Conservation (phyloP, 2,888 invertebrate species). For the Drosophila borborema region DNA sequence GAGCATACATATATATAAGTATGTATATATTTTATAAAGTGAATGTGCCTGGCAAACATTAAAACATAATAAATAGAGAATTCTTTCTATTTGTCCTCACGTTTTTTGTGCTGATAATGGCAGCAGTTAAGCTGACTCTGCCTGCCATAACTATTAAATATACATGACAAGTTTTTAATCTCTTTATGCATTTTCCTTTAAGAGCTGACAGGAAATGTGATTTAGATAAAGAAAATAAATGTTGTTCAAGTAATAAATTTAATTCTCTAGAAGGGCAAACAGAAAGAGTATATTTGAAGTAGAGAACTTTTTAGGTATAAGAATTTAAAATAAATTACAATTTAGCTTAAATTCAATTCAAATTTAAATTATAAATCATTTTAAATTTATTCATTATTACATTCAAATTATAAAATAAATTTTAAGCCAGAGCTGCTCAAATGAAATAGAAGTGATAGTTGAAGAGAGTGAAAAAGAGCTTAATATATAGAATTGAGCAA, state of each 20-base stretch:
- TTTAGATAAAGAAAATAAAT: neutral
- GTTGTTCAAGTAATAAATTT: neutral
- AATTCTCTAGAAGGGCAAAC: neutral
- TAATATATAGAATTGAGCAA: too few species aligned
- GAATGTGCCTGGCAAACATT: conserved; percentile 1
- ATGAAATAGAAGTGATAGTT: too few species aligned
- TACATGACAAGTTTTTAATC: conserved; percentile 17
- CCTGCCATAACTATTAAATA: conserved; percentile 8
- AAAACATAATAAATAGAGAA: conserved; percentile 7
- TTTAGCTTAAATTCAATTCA: too few species aligned
- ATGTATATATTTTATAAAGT: neutral
- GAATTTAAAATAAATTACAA: too few species aligned
- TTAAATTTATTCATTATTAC: too few species aligned
- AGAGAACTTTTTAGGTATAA: neutral
- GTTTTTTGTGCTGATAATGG: neutral
- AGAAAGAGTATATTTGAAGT: neutral
- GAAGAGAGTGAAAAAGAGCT: too few species aligned
- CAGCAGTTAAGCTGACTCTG: conserved; percentile 1
- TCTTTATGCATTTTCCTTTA: neutral
- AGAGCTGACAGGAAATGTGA: neutral
- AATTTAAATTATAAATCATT: too few species aligned
- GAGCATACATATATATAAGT: neutral
- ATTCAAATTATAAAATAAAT: too few species aligned
- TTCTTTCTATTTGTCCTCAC: neutral
- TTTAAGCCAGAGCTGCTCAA: too few species aligned